phyloP scores from a whole-genome alignment of 2,113 vertebrate genomes.

The Eretmochelys imbricata region DNA sequence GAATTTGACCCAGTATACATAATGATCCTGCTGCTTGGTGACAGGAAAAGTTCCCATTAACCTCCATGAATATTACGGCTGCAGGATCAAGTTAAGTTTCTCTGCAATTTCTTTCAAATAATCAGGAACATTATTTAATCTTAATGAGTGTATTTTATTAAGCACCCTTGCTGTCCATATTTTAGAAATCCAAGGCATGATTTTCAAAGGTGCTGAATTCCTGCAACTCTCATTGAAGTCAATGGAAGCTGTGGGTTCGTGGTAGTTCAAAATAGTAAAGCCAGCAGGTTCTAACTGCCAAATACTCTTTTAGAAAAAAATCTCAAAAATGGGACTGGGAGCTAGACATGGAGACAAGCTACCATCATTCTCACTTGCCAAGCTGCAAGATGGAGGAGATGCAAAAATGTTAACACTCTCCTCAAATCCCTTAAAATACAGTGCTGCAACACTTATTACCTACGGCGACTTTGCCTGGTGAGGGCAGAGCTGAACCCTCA shows the following conservation, averaged over 20 bases:
- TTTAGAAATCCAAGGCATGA: fast-evolving
- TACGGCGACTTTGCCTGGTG: background rate
- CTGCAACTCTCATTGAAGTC: background rate
- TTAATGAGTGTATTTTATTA: background rate
- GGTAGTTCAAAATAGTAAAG: background rate
- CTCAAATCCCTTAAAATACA: background rate
- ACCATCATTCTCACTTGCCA: background rate
- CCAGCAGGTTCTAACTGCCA: fast-evolving
- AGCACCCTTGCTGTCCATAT: background rate
- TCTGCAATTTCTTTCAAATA: background rate
- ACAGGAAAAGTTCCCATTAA: background rate
- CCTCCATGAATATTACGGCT: background rate
- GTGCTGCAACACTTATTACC: background rate
- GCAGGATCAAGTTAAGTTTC: background rate
- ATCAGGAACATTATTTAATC: background rate
- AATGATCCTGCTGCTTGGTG: background rate
- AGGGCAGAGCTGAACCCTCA: background rate
- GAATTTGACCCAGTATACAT: background rate
- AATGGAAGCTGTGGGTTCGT: fast-evolving
- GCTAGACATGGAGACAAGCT: background rate
- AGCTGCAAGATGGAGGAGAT: background rate
- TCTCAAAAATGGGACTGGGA: background rate
- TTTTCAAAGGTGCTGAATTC: background rate
- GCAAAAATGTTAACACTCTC: background rate
- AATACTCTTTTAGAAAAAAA: fast-evolving